phyloP scores from a whole-genome alignment of 2,888 invertebrate species.

The Boloria euphrosyne region DNA sequence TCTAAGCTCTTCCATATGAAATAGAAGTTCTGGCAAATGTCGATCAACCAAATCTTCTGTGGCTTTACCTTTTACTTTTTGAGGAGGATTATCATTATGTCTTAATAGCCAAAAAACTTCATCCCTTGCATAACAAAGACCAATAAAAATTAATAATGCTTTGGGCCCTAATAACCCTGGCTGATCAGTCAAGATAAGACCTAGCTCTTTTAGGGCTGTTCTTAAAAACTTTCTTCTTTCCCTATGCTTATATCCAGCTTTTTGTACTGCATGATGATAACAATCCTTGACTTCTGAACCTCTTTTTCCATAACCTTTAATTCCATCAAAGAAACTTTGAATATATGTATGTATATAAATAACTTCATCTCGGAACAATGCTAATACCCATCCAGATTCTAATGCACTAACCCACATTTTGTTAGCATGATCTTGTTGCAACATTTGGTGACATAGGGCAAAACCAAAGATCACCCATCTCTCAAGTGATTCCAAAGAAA shows the following conservation, averaged over 20 bases:
- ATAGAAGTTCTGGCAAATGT: constrained; percentile 97
- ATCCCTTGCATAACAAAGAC: constrained; percentile 96
- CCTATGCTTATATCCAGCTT: constrained; percentile 94
- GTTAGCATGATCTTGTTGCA: constrained; percentile 92
- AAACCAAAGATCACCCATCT: constrained; percentile 98
- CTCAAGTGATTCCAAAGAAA: constrained; percentile 97
- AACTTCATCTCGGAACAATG: constrained; percentile 98
- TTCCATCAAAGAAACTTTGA: constrained; percentile 94
- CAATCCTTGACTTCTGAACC: constrained; percentile 98
- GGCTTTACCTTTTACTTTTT: constrained; percentile 92
- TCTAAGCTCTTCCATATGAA: constrained; percentile 98
- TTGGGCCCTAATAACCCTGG: constrained; percentile 99
- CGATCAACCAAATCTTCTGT: constrained; percentile 97
- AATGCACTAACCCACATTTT: constrained; percentile 96
- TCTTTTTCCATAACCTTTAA: constrained; percentile 96
- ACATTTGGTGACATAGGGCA: constrained; percentile 93
- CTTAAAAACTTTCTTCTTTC: constrained; percentile 98
- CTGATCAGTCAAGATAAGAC: constrained; percentile 97
- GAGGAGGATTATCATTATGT: constrained; percentile 97
- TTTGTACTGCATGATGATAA: constrained; percentile 93
- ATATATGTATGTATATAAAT: constrained; percentile 97
- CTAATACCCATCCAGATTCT: constrained; percentile 96
- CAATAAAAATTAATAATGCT: constrained; percentile 97
- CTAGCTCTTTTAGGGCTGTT: constrained; percentile 96
- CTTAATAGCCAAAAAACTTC: constrained; percentile 98